A percentile compares a stretch with the other conserved stretches of the same genome.
Conservation (phyloP, 1,140 invertebrate species). For the Ooceraea biroi region DNA sequence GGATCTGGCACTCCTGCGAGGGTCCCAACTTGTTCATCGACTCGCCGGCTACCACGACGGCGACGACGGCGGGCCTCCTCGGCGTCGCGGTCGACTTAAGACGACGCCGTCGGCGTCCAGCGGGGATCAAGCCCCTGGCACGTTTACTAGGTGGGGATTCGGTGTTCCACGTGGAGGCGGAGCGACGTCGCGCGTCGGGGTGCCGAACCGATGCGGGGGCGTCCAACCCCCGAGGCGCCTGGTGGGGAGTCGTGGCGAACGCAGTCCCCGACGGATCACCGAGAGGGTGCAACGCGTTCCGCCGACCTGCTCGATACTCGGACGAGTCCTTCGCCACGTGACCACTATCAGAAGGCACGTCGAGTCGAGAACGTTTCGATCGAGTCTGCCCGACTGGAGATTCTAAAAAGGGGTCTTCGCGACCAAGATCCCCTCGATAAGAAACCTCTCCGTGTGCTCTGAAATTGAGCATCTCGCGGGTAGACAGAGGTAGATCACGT, state of each 20-base stretch:
- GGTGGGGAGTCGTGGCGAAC: constrained; percentile 78
- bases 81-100: constrained; percentile 56
- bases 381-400: not conserved
- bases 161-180: constrained; percentile 80
- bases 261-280: constrained; percentile 82
- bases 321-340: constrained; percentile 64
- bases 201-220: constrained; percentile 68
- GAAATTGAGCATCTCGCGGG: not conserved
- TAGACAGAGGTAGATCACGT: not conserved
- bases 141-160: constrained; percentile 51
- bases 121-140: constrained; percentile 46
- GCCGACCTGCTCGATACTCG: constrained; percentile 18
- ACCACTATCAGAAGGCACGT: constrained; percentile 16
- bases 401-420: not conserved
- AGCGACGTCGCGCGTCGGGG: constrained; percentile 82
- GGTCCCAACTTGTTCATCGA: constrained; percentile 36
- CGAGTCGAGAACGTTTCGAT: not conserved
- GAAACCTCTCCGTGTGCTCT: not conserved
- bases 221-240: constrained; percentile 76
- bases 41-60: constrained; percentile 30
- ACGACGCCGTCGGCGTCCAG: constrained; percentile 49
- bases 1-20: not conserved
- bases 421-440: not conserved
- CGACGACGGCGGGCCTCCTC: constrained; percentile 7
- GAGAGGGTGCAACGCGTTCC: constrained; percentile 70